These are phyloP conservation scores for Channa argus DNA, from an alignment of 2,113 vertebrate genomes.

Conservation along the genomic window DNA sequence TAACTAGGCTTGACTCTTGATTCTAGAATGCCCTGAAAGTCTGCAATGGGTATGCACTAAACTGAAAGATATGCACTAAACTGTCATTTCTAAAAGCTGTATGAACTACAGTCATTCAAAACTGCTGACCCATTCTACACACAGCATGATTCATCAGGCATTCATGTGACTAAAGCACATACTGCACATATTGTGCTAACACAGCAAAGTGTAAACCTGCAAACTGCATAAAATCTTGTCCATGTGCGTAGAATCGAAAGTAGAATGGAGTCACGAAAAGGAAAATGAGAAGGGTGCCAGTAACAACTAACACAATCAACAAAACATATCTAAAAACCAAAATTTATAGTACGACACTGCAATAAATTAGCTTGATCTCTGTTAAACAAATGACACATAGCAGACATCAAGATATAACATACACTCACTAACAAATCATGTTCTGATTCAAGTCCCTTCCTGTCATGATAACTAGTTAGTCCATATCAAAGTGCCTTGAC, in stretches of 20 bases:
- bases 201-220: slow-evolving; percentile 31
- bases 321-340: neutral
- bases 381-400: slow-evolving; percentile 12
- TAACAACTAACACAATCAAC: neutral
- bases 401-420: neutral
- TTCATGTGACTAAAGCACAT: slow-evolving; percentile 16
- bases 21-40: slow-evolving; percentile 19
- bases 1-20: neutral
- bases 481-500: slow-evolving; percentile 59
- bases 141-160: slow-evolving; percentile 23
- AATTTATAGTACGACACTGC: slow-evolving; percentile 6
- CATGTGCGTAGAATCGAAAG: slow-evolving; percentile 29
- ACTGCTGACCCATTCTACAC: neutral
- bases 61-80: neutral
- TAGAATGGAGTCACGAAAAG: slow-evolving; percentile 36
- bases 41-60: slow-evolving; percentile 23
- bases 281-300: neutral
- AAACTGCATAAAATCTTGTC: slow-evolving; percentile 59
- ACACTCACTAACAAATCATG: slow-evolving; percentile 31
- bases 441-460: slow-evolving; percentile 17
- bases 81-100: neutral
- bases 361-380: neutral
- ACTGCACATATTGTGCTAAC: slow-evolving; percentile 25
- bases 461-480: slow-evolving; percentile 14
- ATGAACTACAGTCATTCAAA: neutral